Conservation (phyloP, 1,140 invertebrate species). For the Drosophila parabipectinata region DNA sequence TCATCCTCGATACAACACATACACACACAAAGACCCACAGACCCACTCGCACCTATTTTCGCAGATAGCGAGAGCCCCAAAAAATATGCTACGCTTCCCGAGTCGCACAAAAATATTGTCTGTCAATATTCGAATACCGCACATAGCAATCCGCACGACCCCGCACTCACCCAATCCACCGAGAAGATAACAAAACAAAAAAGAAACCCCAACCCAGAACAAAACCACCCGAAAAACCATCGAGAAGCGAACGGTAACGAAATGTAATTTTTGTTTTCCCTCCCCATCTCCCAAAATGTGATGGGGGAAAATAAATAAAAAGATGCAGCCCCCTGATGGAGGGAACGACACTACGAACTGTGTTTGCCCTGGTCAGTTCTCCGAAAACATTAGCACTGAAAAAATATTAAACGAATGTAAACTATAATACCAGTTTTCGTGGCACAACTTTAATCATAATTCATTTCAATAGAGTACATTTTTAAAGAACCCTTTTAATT, state of each 20-base stretch:
- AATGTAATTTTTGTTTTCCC: conserved; percentile 73
- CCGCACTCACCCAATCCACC: not conserved
- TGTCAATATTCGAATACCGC: conserved; percentile 54
- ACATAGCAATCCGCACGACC: conserved; percentile 34
- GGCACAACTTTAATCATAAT: too few relatives aligned
- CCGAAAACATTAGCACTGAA: not conserved
- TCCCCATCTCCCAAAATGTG: conserved; percentile 7
- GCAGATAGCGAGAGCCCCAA: conserved; percentile 27
- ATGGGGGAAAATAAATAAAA: conserved; percentile 29
- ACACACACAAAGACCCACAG: not conserved
- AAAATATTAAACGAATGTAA: not conserved
- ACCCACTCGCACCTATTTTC: conserved; percentile 1
- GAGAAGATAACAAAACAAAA: not conserved
- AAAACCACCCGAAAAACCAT: conserved; percentile 25
- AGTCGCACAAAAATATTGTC: conserved; percentile 77
- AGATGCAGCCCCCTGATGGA: conserved; percentile 13
- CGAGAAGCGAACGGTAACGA: conserved; percentile 48
- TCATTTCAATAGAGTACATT: too few relatives aligned
- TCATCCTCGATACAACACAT: conserved; percentile 26
- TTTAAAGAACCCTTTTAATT: too few relatives aligned
- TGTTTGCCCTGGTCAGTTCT: conserved; percentile 29
- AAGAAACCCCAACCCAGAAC: conserved; percentile 3
- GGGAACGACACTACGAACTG: conserved; percentile 11
- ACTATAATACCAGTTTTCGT: too few relatives aligned
- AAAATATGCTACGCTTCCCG: conserved; percentile 67